Percentiles rank a stretch among this genome's conserved stretches.
These are phyloP conservation scores for Oreocharis arfaki DNA, from an alignment of 2,113 vertebrate species.

Conservation along the genomic window DNA sequence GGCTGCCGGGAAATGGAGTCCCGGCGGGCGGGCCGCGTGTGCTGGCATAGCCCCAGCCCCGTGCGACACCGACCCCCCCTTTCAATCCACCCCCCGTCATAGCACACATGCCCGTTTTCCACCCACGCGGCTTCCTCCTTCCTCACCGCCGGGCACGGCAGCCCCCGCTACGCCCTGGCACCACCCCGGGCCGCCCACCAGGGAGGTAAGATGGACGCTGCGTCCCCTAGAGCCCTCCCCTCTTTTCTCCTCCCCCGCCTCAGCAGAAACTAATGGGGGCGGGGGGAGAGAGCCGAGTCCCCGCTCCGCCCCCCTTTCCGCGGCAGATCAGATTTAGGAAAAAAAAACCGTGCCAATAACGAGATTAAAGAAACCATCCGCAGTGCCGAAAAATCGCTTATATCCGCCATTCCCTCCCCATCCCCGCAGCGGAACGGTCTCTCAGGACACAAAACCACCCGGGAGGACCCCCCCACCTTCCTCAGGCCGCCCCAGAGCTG, in stretches of 20 bases:
- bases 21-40: background rate
- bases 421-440: accelerated
- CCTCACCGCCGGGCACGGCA: background rate
- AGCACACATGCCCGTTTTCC: background rate
- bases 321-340: accelerated
- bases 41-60: background rate
- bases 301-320: background rate
- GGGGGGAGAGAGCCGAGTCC: accelerated
- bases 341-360: accelerated
- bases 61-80: background rate
- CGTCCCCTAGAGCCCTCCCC: background rate
- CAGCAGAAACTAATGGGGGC: accelerated
- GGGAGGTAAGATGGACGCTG: background rate
- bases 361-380: accelerated
- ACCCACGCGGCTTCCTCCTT: background rate
- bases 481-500: accelerated
- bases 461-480: accelerated
- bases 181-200: background rate
- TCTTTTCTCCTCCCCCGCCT: background rate
- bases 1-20: background rate
- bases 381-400: accelerated
- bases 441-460: background rate
- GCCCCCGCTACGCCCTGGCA: background rate
- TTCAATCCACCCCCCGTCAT: accelerated
- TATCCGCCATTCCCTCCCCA: accelerated